Evolutionary conservation across 2,113 vertebrate genomes (phyloP).

Genomic region (Odocoileus hemionus): DNA sequence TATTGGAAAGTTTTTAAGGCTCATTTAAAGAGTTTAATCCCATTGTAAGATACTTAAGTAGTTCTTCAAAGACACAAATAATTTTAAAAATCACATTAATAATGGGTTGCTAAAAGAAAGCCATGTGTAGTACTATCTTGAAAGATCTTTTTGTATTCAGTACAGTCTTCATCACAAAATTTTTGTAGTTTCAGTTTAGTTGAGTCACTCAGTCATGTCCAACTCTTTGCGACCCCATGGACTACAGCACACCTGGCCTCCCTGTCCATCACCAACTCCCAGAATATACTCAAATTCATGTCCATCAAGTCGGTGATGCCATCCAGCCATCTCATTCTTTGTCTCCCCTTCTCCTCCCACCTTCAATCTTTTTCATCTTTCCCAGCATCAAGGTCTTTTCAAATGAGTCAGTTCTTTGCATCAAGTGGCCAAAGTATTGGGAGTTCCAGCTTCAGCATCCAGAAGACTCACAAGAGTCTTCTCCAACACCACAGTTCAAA

Average conservation of each 20-base stretch:
- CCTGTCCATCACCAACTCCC: background rate
- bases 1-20: background rate
- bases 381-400: background rate
- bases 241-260: background rate
- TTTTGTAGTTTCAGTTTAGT: background rate
- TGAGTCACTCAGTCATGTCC: background rate
- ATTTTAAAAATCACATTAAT: background rate
- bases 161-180: background rate
- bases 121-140: background rate
- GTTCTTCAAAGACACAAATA: background rate
- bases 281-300: background rate
- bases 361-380: background rate
- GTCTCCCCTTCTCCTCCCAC: background rate
- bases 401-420: background rate
- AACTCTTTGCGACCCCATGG: background rate
- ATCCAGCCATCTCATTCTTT: background rate
- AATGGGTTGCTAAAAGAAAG: background rate
- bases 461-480: background rate
- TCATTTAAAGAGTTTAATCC: background rate
- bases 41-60: background rate
- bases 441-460: background rate
- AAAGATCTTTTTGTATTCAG: background rate
- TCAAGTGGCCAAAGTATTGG: background rate
- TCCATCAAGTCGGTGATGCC: background rate
- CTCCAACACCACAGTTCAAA: background rate